These are phyloP conservation scores for Pocillopora verrucosa DNA, from an alignment of 64 coral and sea anemone genomes.

Conservation along the genomic window DNA sequence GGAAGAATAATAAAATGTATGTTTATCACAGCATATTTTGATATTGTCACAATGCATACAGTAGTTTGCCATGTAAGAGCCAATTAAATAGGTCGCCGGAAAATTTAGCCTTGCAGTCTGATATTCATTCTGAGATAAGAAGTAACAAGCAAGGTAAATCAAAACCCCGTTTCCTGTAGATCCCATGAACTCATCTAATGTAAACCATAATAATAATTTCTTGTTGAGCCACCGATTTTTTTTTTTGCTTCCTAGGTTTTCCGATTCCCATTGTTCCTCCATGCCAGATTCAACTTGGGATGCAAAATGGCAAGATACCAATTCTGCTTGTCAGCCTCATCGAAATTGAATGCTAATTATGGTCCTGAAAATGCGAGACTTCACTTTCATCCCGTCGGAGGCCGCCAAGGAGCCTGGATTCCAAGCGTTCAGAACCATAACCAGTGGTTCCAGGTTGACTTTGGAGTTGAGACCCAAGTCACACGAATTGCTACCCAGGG, in stretches of 20 bases:
- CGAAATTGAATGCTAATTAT: neutral
- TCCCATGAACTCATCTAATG: no score
- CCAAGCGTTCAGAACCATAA: neutral
- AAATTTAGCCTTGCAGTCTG: no score
- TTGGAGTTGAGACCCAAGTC: conserved; percentile 3
- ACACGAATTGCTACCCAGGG: neutral
- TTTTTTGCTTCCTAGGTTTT: neutral
- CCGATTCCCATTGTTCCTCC: neutral
- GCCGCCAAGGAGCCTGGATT: neutral
- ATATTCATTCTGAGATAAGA: no score
- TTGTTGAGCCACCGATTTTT: neutral
- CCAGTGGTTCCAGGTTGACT: neutral
- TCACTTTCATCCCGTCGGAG: neutral
- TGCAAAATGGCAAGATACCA: conserved; percentile 18
- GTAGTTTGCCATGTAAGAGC: no score
- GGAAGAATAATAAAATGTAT: no score
- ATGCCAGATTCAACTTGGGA: conserved; percentile 14
- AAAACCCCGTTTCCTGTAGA: no score
- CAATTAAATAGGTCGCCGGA: no score
- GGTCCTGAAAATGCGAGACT: neutral
- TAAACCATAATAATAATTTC: no score
- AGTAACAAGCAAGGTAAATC: no score
- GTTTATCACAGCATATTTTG: no score
- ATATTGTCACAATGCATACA: no score
- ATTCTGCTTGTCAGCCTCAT: conserved; percentile 8